Percentiles rank a stretch among this genome's conserved stretches.
Conservation (phyloP, 2,888 invertebrate genomes). For the Drosophila koepferae region DNA sequence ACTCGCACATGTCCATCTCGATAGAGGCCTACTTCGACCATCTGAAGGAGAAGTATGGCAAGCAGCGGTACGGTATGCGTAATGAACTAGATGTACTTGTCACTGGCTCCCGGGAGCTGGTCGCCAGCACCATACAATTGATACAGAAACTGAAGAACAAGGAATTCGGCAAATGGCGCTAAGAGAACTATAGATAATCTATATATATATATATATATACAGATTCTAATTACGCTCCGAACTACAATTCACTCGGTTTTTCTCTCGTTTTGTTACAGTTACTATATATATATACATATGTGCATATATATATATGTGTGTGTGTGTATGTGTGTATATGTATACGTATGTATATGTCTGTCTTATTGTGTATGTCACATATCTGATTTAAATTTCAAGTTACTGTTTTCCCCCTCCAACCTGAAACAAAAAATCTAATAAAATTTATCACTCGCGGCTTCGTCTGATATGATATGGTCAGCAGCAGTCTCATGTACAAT, state of each 20-base stretch:
- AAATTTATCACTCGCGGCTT: background rate
- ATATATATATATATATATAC: too few relatives aligned
- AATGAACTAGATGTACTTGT: constrained; percentile 68
- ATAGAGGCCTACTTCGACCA: constrained; percentile 61
- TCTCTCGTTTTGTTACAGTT: background rate
- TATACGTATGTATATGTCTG: background rate
- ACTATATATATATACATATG: background rate
- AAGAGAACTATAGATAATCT: background rate
- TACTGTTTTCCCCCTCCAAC: background rate
- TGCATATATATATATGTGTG: background rate
- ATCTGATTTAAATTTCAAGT: constrained; percentile 3
- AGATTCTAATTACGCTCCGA: background rate
- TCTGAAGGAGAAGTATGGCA: constrained; percentile 59
- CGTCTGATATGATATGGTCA: background rate
- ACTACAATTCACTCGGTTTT: background rate
- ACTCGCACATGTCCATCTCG: constrained; percentile 55
- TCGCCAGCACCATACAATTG: constrained; percentile 54
- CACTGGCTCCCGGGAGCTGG: constrained; percentile 65
- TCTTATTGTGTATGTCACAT: constrained; percentile 4
- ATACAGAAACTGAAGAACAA: constrained; percentile 51
- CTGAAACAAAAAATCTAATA: background rate
- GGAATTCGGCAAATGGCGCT: constrained; percentile 20
- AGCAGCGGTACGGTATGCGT: constrained; percentile 63
- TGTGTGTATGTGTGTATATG: background rate
- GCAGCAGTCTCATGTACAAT: background rate